These are phyloP conservation scores for Oreochromis grahami DNA, from an alignment of 2,797 vertebrate genomes.

Conservation along the genomic window DNA sequence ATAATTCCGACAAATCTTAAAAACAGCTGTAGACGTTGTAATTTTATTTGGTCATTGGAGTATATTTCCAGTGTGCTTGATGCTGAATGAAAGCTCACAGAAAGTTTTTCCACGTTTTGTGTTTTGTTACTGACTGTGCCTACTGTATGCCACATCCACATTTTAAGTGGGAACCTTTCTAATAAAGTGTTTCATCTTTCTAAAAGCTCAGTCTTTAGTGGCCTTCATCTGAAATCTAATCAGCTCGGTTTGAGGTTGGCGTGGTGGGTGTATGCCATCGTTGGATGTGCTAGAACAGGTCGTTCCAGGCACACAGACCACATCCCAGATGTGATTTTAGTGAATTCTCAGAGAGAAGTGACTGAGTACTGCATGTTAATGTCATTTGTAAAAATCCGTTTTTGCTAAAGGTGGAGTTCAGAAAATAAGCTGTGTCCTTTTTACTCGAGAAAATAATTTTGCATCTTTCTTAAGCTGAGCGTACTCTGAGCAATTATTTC, in stretches of 20 bases:
- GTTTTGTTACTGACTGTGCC: constrained; percentile 56
- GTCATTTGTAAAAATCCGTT: background rate
- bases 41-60: background rate
- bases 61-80: background rate
- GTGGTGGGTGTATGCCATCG: background rate
- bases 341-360: background rate
- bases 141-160: constrained; percentile 51
- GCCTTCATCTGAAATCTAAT: background rate
- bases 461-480: background rate
- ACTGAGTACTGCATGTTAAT: background rate
- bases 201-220: background rate
- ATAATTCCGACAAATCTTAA: background rate
- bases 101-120: background rate
- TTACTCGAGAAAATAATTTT: background rate
- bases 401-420: background rate
- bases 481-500: background rate
- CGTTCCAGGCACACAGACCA: background rate
- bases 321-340: background rate
- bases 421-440: background rate
- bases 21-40: background rate
- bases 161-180: constrained; percentile 61
- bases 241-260: background rate
- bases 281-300: background rate
- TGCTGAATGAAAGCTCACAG: background rate
- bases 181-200: constrained; percentile 37